Conservation (phyloP, 2,113 vertebrate species). For the Phalacrocorax aristotelis region DNA sequence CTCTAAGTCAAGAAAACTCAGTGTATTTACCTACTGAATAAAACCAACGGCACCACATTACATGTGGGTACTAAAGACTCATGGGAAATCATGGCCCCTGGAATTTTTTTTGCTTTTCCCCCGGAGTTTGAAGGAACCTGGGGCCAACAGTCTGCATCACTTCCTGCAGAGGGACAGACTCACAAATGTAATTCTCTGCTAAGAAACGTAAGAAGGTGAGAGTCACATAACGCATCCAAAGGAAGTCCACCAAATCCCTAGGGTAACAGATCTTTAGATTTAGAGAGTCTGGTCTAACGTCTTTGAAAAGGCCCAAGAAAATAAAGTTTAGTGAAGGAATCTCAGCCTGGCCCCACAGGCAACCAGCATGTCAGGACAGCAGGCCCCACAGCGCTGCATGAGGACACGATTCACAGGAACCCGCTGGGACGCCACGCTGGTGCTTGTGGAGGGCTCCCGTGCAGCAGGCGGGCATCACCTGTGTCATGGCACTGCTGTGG, state of each 20-base stretch:
- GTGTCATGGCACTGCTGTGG: too few relatives aligned
- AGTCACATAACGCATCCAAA: background rate
- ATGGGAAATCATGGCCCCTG: background rate
- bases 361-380: accelerated
- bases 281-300: background rate
- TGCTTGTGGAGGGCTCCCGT: accelerated
- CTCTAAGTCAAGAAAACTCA: background rate
- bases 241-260: background rate
- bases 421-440: accelerated
- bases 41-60: background rate
- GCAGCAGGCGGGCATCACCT: background rate
- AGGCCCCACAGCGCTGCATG: background rate
- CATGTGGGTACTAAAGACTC: background rate
- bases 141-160: background rate
- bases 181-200: background rate
- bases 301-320: background rate
- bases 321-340: background rate
- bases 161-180: background rate
- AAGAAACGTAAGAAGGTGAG: background rate
- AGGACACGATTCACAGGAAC: too few relatives aligned
- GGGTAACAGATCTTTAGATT: background rate
- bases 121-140: background rate
- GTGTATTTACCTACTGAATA: background rate
- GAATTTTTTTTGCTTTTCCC: background rate
- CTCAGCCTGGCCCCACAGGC: background rate